phyloP scores from a whole-genome alignment of 1,140 invertebrate species.

The Rhagoletis zephyria region DNA sequence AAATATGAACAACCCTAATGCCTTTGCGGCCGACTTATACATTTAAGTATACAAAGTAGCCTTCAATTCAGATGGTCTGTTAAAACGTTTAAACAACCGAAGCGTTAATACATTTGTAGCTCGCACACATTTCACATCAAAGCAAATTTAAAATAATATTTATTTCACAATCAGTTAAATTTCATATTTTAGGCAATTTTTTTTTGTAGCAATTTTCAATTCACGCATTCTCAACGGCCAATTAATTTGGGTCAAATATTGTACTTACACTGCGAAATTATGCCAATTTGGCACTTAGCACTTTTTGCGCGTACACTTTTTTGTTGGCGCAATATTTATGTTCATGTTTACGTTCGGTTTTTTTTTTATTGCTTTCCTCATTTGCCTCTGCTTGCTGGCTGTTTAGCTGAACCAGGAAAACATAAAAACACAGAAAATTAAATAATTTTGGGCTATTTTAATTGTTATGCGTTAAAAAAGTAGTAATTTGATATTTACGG shows the following conservation, averaged over 20 bases:
- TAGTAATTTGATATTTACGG: background rate
- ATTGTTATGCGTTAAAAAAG: background rate
- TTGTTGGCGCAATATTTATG: background rate
- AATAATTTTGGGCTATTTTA: background rate
- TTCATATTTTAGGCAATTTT: constrained; percentile 17
- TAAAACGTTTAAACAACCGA: background rate
- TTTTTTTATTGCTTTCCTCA: background rate
- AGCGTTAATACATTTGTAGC: background rate
- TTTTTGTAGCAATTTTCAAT: background rate
- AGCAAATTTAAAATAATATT: background rate
- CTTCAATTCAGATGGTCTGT: background rate
- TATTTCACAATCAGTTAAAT: background rate
- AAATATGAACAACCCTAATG: background rate
- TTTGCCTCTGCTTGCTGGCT: background rate
- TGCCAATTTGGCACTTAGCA: constrained; percentile 40
- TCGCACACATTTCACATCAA: background rate
- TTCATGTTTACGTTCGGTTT: background rate
- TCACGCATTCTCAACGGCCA: constrained; percentile 1
- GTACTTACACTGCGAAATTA: background rate
- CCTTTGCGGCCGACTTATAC: too few species aligned
- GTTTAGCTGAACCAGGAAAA: constrained; percentile 20
- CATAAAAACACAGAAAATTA: constrained; percentile 3
- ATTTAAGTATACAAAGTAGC: background rate
- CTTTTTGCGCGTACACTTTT: constrained; percentile 23
- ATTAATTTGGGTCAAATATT: constrained; percentile 44